Evolutionary conservation across 2,113 vertebrate species (phyloP).

Genomic region (Chloroceryle aenea): DNA sequence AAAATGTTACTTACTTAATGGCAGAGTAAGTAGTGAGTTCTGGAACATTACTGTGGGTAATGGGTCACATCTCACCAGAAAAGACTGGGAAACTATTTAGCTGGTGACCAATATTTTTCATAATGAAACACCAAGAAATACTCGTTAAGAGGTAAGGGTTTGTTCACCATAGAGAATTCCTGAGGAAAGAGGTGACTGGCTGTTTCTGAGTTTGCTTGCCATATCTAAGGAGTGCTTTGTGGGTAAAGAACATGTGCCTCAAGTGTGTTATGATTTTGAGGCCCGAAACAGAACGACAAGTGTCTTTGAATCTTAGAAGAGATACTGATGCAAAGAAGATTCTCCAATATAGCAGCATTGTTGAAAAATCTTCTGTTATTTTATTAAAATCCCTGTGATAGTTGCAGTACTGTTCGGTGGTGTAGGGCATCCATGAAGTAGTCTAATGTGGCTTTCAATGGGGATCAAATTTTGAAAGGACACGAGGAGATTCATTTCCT

Average conservation of each 20-base stretch:
- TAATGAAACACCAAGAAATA: not conserved
- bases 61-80: not conserved
- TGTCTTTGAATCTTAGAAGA: not conserved
- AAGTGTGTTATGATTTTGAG: not conserved
- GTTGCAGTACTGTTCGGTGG: not conserved
- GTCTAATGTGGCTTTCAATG: not conserved
- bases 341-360: not conserved
- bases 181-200: not conserved
- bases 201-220: not conserved
- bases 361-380: not conserved
- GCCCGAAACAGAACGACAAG: not conserved
- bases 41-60: not conserved
- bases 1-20: conserved; percentile 57
- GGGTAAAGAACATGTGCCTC: not conserved
- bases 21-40: conserved; percentile 78
- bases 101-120: not conserved
- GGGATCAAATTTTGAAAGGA: not conserved
- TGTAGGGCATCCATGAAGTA: not conserved
- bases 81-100: not conserved
- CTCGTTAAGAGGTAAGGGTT: not conserved
- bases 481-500: not conserved
- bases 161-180: not conserved
- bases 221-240: not conserved
- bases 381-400: not conserved
- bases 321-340: not conserved